These are phyloP conservation scores for Dolichopus griseipennis DNA, from an alignment of 2,888 invertebrate species.

Conservation along the genomic window DNA sequence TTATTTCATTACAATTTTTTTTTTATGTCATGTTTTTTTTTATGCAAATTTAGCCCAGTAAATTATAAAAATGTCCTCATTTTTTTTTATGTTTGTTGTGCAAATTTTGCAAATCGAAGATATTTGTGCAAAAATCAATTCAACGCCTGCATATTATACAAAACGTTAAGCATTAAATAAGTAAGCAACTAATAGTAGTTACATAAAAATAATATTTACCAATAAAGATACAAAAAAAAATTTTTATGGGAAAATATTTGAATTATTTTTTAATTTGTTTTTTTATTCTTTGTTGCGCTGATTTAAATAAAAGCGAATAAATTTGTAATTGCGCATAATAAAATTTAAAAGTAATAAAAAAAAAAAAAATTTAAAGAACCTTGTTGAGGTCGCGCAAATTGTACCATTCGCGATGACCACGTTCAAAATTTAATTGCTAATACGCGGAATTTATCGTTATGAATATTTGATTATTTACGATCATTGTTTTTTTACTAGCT, in stretches of 20 bases:
- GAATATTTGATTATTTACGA: neutral
- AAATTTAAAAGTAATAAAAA: neutral
- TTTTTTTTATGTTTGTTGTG: neutral
- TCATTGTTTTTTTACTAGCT: too few relatives aligned
- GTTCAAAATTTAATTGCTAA: slow-evolving; percentile 1
- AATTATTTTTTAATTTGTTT: neutral
- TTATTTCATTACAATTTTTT: neutral
- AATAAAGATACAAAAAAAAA: neutral
- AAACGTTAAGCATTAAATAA: neutral
- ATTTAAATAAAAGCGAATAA: too few relatives aligned
- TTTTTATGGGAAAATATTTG: neutral
- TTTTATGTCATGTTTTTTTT: neutral
- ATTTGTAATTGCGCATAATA: neutral
- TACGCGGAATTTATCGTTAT: slow-evolving; percentile 1
- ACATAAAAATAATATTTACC: too few relatives aligned
- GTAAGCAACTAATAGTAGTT: too few relatives aligned
- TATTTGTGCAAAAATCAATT: neutral
- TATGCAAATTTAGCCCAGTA: slow-evolving; percentile 6
- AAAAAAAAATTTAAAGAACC: neutral
- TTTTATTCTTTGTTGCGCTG: too few relatives aligned
- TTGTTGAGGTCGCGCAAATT: slow-evolving; percentile 3
- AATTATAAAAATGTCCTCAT: slow-evolving; percentile 6
- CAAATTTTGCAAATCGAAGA: too few relatives aligned
- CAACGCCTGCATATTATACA: neutral
- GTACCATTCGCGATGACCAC: slow-evolving; percentile 6